Percentiles rank a stretch among this genome's conserved stretches.
phyloP scores from a whole-genome alignment of 2,888 invertebrate species.

The Apodemia zela region DNA sequence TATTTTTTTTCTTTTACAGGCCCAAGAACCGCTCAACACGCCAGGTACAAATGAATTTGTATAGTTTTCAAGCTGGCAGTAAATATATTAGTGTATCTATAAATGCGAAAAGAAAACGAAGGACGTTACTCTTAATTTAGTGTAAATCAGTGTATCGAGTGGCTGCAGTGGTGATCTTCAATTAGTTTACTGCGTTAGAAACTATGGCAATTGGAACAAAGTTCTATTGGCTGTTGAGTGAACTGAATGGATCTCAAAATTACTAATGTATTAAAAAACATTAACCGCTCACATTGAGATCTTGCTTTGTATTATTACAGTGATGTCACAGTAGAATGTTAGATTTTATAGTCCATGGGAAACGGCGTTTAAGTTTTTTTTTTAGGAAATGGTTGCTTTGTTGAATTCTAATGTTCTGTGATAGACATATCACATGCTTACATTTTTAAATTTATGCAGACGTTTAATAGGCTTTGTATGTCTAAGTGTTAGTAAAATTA shows the following conservation, averaged over 20 bases:
- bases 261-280: constrained; percentile 29
- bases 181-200: constrained; percentile 63
- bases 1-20: constrained; percentile 81
- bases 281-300: constrained; percentile 29
- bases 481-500: constrained; percentile 5
- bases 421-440: constrained; percentile 14
- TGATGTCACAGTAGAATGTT: constrained; percentile 49
- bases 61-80: constrained; percentile 76
- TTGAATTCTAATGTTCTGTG: constrained; percentile 7
- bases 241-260: constrained; percentile 63
- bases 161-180: constrained; percentile 52
- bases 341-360: background rate
- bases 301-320: constrained; percentile 45
- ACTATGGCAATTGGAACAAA: constrained; percentile 55
- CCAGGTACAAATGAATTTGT: constrained; percentile 90
- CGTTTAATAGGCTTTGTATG: constrained; percentile 5
- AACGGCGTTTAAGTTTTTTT: constrained; percentile 43
- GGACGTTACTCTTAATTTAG: constrained; percentile 47
- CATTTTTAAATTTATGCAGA: constrained; percentile 6
- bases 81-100: constrained; percentile 72
- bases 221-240: constrained; percentile 53
- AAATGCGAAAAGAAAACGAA: constrained; percentile 75
- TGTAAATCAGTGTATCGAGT: constrained; percentile 70
- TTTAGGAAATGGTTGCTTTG: constrained; percentile 40
- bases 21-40: constrained; percentile 90